phyloP scores from a whole-genome alignment of 2,888 invertebrate genomes.

The Rhagium mordax region DNA sequence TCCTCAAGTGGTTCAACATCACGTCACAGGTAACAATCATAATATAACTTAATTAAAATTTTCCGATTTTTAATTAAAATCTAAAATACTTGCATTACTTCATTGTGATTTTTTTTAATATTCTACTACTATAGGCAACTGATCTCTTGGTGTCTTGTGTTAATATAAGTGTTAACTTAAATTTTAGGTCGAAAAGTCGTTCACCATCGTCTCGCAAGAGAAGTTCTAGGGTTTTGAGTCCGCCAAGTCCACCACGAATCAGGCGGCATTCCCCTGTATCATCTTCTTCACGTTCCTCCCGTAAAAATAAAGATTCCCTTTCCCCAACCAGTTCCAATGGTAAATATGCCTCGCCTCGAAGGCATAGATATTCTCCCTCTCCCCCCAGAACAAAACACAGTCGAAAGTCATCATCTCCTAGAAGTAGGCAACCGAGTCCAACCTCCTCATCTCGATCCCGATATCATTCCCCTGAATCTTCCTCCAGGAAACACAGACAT shows the following conservation, averaged over 20 bases:
- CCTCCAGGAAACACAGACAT: constrained; percentile 72
- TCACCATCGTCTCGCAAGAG: constrained; percentile 67
- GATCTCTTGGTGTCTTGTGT: background rate
- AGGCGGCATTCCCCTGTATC: constrained; percentile 65
- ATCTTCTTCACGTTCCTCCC: constrained; percentile 63
- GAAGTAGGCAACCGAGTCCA: constrained; percentile 58
- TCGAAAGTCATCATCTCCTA: constrained; percentile 65
- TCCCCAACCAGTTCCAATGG: constrained; percentile 65
- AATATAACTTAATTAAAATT: constrained; percentile 20
- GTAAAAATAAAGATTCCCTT: constrained; percentile 62
- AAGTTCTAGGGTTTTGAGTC: constrained; percentile 62
- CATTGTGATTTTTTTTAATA: background rate
- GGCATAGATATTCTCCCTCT: constrained; percentile 64
- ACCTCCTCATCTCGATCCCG: constrained; percentile 61
- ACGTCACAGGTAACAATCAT: constrained; percentile 66
- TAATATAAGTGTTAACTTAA: constrained; percentile 32
- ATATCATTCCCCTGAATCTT: constrained; percentile 68
- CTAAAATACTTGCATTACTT: background rate
- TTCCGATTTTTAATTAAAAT: background rate
- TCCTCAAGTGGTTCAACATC: constrained; percentile 68
- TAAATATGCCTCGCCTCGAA: constrained; percentile 65
- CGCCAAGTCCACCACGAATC: constrained; percentile 68
- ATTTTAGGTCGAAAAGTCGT: constrained; percentile 68
- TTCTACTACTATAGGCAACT: constrained; percentile 4
- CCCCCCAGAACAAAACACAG: constrained; percentile 63